Evolutionary conservation across 92 coral and sea anemone genomes (phyloP).

Genomic region (Epizoanthus fatuus): DNA sequence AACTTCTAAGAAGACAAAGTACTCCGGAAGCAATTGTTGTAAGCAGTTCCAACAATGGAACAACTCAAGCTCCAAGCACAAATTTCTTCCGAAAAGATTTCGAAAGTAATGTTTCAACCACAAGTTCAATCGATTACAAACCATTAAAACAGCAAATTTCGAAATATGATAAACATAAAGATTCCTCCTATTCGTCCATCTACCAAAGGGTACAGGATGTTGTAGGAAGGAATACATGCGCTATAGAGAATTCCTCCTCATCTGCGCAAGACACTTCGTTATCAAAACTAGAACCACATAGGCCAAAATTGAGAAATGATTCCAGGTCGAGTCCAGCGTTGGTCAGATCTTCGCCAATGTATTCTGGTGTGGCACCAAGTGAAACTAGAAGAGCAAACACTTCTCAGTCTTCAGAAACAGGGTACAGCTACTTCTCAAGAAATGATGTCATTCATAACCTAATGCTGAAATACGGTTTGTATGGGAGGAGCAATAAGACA

Average conservation of each 20-base stretch:
- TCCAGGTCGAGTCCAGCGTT: conserved; percentile 29
- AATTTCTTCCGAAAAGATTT: not conserved
- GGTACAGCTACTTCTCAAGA: conserved; percentile 67
- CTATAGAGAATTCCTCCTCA: conserved; percentile 2
- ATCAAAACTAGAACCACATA: conserved; percentile 1
- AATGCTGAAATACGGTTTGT: conserved; percentile 94
- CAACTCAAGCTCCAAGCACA: not conserved
- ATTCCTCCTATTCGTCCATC: not conserved
- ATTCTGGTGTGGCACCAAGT: not conserved
- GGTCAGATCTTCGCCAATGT: not conserved
- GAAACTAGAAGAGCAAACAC: not conserved
- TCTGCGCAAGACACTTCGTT: not conserved
- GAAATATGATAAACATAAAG: not conserved
- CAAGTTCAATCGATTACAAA: not conserved
- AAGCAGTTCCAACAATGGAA: not conserved
- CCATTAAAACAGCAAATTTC: not conserved
- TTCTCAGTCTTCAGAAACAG: conserved; percentile 19
- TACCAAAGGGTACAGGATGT: conserved; percentile 27
- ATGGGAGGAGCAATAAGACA: conserved; percentile 55
- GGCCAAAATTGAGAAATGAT: conserved; percentile 23
- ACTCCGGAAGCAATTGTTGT: conserved; percentile 7
- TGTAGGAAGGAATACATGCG: not conserved
- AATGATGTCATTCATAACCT: conserved; percentile 93
- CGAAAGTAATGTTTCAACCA: not conserved
- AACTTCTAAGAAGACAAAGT: conserved; percentile 52